Percentiles rank a stretch among this genome's conserved stretches.
phyloP scores from a whole-genome alignment of 2,888 invertebrate genomes.

The Amphipoea lucens region DNA sequence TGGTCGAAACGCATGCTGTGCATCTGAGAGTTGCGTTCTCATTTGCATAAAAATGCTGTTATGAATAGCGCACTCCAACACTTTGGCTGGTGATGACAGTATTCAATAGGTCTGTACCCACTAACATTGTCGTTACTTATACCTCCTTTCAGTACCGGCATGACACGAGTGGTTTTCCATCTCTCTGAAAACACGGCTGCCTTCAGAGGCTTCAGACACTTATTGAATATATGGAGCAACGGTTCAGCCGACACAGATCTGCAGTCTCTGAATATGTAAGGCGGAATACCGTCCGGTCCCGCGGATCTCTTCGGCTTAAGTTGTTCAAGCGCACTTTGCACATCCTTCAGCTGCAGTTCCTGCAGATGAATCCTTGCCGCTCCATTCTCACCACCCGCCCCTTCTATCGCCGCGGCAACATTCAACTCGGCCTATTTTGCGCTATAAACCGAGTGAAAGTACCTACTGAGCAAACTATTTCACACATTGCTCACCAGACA shows the following conservation, averaged over 20 bases:
- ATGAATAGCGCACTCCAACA: conserved; percentile 16
- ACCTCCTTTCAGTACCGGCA: no score
- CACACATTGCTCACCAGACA: background rate
- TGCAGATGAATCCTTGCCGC: background rate
- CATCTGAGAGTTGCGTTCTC: no score
- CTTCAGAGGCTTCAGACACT: background rate
- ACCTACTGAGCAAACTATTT: background rate
- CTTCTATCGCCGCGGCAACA: background rate
- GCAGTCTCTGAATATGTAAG: background rate
- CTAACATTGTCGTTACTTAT: background rate
- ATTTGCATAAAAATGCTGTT: no score
- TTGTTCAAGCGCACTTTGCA: background rate
- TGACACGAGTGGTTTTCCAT: background rate
- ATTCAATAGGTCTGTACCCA: background rate
- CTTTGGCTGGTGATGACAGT: conserved; percentile 25
- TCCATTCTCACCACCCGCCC: background rate
- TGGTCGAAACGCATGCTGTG: no score
- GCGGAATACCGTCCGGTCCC: no score
- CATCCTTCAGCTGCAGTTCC: background rate
- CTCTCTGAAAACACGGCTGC: background rate
- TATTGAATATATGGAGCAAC: background rate
- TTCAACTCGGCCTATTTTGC: background rate
- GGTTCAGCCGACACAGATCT: no score
- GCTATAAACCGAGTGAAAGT: background rate
- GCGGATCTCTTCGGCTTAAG: background rate